Conservation (phyloP, 2,113 vertebrate species). For the Arothron firmamentum region DNA sequence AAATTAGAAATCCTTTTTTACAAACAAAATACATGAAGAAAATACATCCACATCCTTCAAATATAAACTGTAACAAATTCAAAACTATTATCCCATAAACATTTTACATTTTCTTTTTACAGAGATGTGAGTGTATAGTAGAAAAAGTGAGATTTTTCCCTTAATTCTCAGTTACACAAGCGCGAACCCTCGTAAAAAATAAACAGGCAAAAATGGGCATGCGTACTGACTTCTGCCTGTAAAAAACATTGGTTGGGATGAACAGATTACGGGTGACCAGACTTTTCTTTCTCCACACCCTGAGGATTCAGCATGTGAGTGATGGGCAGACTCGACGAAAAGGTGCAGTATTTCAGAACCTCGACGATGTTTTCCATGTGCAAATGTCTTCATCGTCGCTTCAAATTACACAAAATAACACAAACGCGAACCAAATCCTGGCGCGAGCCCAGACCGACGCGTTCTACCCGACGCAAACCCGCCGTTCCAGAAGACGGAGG, state of each 20-base stretch:
- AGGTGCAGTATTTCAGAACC: not conserved
- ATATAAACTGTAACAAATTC: constrained; percentile 99
- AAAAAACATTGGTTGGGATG: too few species aligned
- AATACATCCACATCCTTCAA: constrained; percentile 97
- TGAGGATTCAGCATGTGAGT: constrained; percentile 12
- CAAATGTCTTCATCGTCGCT: too few species aligned
- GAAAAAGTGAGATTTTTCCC: constrained; percentile 58
- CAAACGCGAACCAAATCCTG: constrained; percentile 4
- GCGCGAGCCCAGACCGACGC: constrained; percentile 32
- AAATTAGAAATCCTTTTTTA: constrained; percentile 94
- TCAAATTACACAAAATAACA: constrained; percentile 16
- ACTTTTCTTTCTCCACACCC: constrained; percentile 27
- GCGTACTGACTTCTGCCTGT: too few species aligned
- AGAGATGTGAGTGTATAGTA: constrained; percentile 64
- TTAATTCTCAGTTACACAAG: constrained; percentile 31
- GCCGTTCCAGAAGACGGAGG: constrained; percentile 31
- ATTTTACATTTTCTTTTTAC: constrained; percentile 76
- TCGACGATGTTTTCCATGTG: too few species aligned
- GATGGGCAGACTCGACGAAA: constrained; percentile 10
- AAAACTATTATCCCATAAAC: constrained; percentile 83
- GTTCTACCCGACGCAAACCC: constrained; percentile 25
- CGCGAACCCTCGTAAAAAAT: too few species aligned
- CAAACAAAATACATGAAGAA: constrained; percentile 97
- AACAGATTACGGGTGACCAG: not conserved
- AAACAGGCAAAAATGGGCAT: too few species aligned